Percentiles rank a stretch among this genome's conserved stretches.
Evolutionary conservation across 2,113 vertebrate species (phyloP).

Genomic region (Corythoichthys haematopterus): DNA sequence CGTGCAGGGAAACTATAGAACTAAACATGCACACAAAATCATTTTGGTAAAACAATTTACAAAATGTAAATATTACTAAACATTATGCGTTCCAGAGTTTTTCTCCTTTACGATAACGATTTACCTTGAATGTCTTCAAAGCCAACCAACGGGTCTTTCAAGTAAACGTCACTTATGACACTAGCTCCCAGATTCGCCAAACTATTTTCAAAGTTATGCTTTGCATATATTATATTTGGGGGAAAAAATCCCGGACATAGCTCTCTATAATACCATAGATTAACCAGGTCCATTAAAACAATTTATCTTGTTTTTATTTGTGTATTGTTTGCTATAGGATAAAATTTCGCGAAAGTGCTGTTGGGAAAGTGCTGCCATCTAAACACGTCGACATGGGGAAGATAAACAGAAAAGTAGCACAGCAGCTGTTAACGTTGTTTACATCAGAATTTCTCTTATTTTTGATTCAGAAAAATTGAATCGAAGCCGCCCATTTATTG

Average conservation of each 20-base stretch:
- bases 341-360: slow-evolving; percentile 46
- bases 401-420: slow-evolving; percentile 66
- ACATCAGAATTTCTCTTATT: slow-evolving; percentile 1
- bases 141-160: background rate
- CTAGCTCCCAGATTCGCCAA: background rate
- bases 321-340: accelerated
- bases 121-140: background rate
- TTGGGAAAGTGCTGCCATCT: background rate
- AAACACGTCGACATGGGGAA: slow-evolving; percentile 67
- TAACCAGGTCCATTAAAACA: background rate
- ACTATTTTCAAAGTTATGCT: background rate
- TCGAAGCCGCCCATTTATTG: background rate
- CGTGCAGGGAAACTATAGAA: too few relatives aligned
- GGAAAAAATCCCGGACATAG: background rate
- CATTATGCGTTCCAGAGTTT: background rate
- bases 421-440: slow-evolving; percentile 26
- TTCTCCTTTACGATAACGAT: background rate
- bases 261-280: background rate
- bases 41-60: too few relatives aligned
- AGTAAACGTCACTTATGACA: background rate
- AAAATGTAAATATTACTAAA: background rate
- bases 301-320: background rate
- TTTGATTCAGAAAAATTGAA: background rate
- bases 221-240: background rate
- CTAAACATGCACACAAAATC: too few relatives aligned